phyloP scores from a whole-genome alignment of 2,113 vertebrate genomes.

The Nycticebus coucang region DNA sequence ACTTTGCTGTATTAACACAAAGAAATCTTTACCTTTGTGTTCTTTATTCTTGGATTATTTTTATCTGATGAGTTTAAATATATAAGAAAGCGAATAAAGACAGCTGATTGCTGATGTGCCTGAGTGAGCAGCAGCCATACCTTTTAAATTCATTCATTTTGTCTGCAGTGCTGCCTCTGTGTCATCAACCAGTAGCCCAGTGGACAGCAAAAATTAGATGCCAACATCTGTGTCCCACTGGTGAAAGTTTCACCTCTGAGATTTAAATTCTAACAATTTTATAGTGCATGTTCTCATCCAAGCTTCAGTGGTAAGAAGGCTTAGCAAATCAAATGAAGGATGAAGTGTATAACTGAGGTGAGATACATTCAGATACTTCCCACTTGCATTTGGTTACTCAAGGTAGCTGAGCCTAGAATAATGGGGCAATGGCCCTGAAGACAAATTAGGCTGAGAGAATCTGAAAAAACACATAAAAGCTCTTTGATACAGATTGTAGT shows the following conservation, averaged over 20 bases:
- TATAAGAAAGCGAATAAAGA: no score
- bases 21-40: no score
- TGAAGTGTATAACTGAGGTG: not conserved
- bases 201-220: not conserved
- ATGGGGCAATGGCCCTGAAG: not conserved
- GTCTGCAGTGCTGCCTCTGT: no score
- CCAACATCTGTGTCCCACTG: not conserved
- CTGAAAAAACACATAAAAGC: not conserved
- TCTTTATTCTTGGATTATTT: no score
- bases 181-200: no score
- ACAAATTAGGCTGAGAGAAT: not conserved
- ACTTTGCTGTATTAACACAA: no score
- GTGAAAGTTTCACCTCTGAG: not conserved
- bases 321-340: not conserved
- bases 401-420: not conserved
- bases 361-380: not conserved
- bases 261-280: not conserved
- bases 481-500: not conserved
- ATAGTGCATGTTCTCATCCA: not conserved
- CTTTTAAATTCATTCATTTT: no score
- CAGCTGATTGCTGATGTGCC: no score
- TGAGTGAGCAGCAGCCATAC: no score
- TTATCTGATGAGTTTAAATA: no score
- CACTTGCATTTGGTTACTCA: not conserved
- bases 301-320: not conserved